These are phyloP conservation scores for Megaceryle maxima DNA, from an alignment of 2,113 vertebrate species.

Conservation along the genomic window DNA sequence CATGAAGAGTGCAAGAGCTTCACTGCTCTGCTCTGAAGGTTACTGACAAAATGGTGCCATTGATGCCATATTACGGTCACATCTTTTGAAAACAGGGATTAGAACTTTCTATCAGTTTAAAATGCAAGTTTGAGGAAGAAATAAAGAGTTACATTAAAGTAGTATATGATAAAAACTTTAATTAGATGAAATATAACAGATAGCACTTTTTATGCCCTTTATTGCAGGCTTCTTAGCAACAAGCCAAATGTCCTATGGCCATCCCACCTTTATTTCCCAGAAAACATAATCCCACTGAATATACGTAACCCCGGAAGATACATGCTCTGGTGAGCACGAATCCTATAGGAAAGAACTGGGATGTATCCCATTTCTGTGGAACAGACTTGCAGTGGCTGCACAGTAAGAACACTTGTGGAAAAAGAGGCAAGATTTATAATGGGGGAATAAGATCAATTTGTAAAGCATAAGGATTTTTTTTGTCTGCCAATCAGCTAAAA, in stretches of 20 bases:
- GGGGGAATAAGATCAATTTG: not conserved
- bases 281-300: not conserved
- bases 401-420: not conserved
- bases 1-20: not conserved
- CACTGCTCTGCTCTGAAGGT: not conserved
- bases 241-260: rapidly evolving
- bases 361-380: not conserved
- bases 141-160: not conserved
- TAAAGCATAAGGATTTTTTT: not conserved
- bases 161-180: not conserved
- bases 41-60: not conserved
- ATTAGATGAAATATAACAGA: not conserved
- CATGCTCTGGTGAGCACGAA: rapidly evolving
- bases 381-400: not conserved
- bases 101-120: not conserved
- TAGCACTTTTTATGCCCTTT: not conserved
- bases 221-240: not conserved
- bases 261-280: not conserved
- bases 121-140: not conserved
- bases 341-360: not conserved
- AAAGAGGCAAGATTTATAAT: not conserved
- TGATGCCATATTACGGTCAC: not conserved
- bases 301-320: not conserved
- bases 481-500: not conserved
- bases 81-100: not conserved